phyloP scores from a whole-genome alignment of 1,140 invertebrate genomes.

The Scylla paramamosain region DNA sequence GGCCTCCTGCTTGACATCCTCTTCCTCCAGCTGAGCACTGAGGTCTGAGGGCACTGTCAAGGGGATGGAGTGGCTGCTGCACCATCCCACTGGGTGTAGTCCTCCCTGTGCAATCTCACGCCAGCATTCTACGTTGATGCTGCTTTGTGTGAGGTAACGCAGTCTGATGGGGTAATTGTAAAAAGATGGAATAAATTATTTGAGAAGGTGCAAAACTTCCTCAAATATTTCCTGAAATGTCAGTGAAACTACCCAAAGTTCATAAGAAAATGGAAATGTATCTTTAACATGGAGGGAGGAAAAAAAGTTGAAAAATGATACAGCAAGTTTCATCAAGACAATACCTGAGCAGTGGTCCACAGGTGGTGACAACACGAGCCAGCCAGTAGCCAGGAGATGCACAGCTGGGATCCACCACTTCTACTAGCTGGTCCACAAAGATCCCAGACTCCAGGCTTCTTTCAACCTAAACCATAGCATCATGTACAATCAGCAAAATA shows the following conservation, averaged over 20 bases:
- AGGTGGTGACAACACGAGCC: conserved; percentile 66
- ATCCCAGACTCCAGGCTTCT: conserved; percentile 65
- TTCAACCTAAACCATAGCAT: conserved; percentile 48
- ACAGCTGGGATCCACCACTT: conserved; percentile 43
- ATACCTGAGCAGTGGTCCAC: conserved; percentile 67
- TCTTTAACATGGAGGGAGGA: too few relatives aligned
- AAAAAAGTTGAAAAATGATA: too few relatives aligned
- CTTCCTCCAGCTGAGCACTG: neutral
- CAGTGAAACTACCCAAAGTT: neutral
- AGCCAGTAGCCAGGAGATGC: conserved; percentile 53
- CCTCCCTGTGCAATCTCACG: conserved; percentile 31
- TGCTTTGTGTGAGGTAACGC: conserved; percentile 52
- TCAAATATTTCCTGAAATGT: neutral
- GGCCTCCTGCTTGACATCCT: conserved; percentile 32
- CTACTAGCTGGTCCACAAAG: conserved; percentile 60
- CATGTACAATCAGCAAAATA: neutral
- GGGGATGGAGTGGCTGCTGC: conserved; percentile 40
- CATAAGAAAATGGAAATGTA: neutral
- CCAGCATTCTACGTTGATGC: conserved; percentile 53
- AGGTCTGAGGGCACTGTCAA: conserved; percentile 31
- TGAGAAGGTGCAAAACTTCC: neutral
- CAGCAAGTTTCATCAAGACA: too few relatives aligned
- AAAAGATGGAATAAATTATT: neutral
- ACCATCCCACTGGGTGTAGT: conserved; percentile 57
- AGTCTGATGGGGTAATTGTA: conserved; percentile 38